Base-by-base conservation (phyloP, 2,888 invertebrate genomes). In the Corbicula japonica region DNA sequence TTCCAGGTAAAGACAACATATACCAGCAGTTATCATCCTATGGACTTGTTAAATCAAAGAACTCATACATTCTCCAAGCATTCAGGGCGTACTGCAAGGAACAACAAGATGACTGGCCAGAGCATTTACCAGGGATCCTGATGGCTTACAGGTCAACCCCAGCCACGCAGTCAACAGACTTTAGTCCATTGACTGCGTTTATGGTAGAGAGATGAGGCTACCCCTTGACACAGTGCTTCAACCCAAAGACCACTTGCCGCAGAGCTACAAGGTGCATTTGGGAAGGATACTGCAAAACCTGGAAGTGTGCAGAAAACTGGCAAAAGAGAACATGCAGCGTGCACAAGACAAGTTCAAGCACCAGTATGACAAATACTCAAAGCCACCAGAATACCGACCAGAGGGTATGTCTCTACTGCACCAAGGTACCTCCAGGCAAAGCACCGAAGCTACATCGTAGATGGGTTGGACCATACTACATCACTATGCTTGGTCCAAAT, bases 91-190 rank as follows among this genome's bases (percentile, higher is more conserved):
- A 83, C 50, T 71, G 62, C 30, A 76, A 76, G 28, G 62, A 50
- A 0, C 32, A 66, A n/a, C 78, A 83, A 50, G 62, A 62, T 15
- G 50, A 80, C 41, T 84, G 84, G 82, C 56, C 73, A 46, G 62
- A 83, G 23, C 10, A 74, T 12, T 15, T 84, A 18, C 80, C 84
- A 10, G 26, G 48, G 2, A 69, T 84, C 8, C 56, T 86, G 72
- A 84, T 84, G 84, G 76, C 79, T 0, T 80, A 78, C 28, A 60
- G 80, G 5, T 30, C 52, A 18, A 72, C 82, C 8, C 85, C 81
- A 44, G 79, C 76, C 8, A 82, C 75, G n/a, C n/a, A n/a, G 6
- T 83, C 80, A 26, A 75, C 80, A n/a, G 46, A 66, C 6, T 63
- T 35, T 21, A 63, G 60, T 18, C 80, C 80, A 18, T 81, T 70